Percentiles rank a stretch among this genome's conserved stretches.
Conservation (phyloP, 2,113 vertebrate genomes). For the Ctenodactylus gundi region DNA sequence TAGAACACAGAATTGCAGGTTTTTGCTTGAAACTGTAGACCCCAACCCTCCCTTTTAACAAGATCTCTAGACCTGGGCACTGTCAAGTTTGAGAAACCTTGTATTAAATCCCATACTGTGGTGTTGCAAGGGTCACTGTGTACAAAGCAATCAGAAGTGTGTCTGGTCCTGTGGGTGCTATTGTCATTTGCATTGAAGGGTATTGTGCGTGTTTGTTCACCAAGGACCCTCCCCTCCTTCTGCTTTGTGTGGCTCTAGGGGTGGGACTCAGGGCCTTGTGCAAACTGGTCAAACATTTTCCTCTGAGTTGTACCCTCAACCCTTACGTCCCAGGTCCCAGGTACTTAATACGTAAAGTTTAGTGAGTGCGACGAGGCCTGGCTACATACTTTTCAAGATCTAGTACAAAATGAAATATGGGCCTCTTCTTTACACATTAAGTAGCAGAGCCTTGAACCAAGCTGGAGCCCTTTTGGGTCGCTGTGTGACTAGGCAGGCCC, state of each 20-base stretch:
- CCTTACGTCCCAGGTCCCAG: background rate
- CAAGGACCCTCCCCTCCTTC: background rate
- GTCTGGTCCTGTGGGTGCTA: accelerated
- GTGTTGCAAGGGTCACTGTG: background rate
- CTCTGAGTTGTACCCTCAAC: background rate
- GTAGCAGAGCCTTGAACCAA: background rate
- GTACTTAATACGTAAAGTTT: background rate
- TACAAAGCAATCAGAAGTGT: too few relatives aligned
- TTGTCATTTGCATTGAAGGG: background rate
- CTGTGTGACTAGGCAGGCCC: accelerated
- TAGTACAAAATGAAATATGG: background rate
- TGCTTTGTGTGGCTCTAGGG: background rate
- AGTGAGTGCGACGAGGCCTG: background rate
- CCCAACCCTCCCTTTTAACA: background rate
- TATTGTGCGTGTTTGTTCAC: background rate
- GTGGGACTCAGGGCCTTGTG: background rate
- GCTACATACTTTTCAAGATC: background rate
- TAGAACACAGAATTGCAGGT: background rate
- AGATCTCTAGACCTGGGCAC: background rate
- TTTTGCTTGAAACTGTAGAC: background rate
- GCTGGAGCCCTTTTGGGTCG: accelerated
- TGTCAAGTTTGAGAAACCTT: background rate
- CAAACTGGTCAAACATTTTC: background rate
- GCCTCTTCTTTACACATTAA: background rate
- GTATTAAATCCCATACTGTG: accelerated